A percentile compares a stretch with the other conserved stretches of the same genome.
phyloP scores from a whole-genome alignment of 2,113 vertebrate species.

The Trichechus manatus region DNA sequence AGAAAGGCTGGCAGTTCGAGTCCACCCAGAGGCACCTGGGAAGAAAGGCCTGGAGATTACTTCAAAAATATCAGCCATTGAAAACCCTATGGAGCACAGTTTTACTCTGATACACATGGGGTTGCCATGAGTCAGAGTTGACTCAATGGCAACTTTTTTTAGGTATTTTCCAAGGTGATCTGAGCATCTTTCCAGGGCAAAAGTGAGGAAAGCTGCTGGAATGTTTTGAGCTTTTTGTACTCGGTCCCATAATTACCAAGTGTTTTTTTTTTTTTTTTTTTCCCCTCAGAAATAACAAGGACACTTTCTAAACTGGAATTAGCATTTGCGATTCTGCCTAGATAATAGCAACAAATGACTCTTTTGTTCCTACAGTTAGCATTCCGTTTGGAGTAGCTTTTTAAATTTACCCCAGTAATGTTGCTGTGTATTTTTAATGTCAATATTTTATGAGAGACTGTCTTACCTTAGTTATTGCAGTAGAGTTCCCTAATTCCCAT shows the following conservation, averaged over 20 bases:
- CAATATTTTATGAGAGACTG: conserved; percentile 5
- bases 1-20: too few species aligned
- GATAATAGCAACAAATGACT: neutral
- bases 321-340: conserved; percentile 45
- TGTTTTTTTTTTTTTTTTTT: neutral
- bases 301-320: neutral
- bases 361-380: neutral
- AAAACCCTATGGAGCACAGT: too few species aligned
- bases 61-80: too few species aligned
- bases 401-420: neutral
- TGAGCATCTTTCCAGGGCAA: neutral
- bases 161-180: neutral
- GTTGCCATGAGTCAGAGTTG: too few species aligned
- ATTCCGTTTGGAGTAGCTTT: neutral
- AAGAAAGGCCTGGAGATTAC: too few species aligned
- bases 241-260: neutral
- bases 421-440: neutral
- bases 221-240: neutral
- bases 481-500: neutral
- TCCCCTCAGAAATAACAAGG: neutral
- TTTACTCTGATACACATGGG: too few species aligned
- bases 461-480: neutral
- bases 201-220: neutral
- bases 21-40: too few species aligned
- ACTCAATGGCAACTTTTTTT: too few species aligned